A percentile compares a stretch with the other conserved stretches of the same genome.
These are phyloP conservation scores for Panagrolaimus sp. DNA, from an alignment of 1,140 invertebrate genomes.

Conservation along the genomic window DNA sequence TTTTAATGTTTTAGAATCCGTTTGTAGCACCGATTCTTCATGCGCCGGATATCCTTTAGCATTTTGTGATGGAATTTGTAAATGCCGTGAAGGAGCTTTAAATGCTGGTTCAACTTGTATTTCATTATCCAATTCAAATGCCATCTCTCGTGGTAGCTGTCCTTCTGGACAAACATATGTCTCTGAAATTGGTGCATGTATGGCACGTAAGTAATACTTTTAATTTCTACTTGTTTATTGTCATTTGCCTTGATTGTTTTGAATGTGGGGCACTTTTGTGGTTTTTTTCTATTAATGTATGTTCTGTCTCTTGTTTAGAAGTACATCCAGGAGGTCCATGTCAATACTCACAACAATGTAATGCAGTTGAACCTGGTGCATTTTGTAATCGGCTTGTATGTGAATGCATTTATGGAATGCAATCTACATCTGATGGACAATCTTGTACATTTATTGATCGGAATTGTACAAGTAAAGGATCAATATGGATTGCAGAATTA, in stretches of 20 bases:
- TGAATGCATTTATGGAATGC: conserved; percentile 55
- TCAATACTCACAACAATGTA: conserved; percentile 57
- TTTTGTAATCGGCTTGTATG: conserved; percentile 47
- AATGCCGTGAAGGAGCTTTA: conserved; percentile 50
- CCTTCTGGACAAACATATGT: conserved; percentile 52
- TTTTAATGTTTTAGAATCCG: conserved; percentile 5
- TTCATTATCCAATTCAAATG: conserved; percentile 23
- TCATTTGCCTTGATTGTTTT: background rate
- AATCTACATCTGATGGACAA: conserved; percentile 27
- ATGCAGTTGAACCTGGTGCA: conserved; percentile 46
- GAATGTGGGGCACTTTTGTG: background rate
- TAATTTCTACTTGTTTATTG: conserved; percentile 32
- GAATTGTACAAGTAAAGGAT: conserved; percentile 45
- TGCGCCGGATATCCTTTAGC: conserved; percentile 54
- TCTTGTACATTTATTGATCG: conserved; percentile 49
- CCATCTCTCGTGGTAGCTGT: conserved; percentile 35
- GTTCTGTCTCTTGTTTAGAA: conserved; percentile 27
- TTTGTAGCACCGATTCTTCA: conserved; percentile 18
- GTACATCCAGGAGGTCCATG: conserved; percentile 51
- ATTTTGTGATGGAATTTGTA: conserved; percentile 56
- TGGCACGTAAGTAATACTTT: conserved; percentile 38
- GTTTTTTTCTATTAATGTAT: too few species aligned
- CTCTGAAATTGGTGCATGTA: conserved; percentile 49
- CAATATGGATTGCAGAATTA: conserved; percentile 54
- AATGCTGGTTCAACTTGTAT: conserved; percentile 56